Evolutionary conservation across 2,113 vertebrate species (phyloP), one percentile per base, ranked within the genome.

Genomic region (Gila orcuttii): DNA sequence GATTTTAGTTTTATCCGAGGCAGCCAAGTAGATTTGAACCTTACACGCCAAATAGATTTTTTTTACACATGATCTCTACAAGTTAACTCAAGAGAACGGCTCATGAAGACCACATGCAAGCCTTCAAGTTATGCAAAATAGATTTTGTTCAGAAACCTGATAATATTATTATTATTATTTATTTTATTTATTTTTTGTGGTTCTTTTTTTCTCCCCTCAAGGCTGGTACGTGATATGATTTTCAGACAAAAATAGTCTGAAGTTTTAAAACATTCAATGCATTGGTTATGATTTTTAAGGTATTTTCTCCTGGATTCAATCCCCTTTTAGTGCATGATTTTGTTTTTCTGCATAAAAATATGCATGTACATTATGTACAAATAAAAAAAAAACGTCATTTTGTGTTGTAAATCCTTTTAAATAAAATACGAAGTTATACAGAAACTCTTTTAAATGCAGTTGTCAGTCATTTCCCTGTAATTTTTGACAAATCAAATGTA

Each of bases 391-490:
- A 60, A 86, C 66, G 77, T 71, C 71, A 81, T 83, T 28, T 90
- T 91, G 73, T 92, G 92, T 90, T 93, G 89, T 91, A 91, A 91
- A 92, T 90, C 82, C 77, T 91, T 94, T 93, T 89, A 89, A 93
- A 92, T 92, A 92, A 94, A 94, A n/a, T 2, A 23, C 36, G 21
- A 68, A 31, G 75, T 33, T 79, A 39, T n/a, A 59, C 21, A 59
- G 36, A 59, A 79, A 36, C 76, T 55, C 17, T 50, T 9, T 8
- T 57, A 57, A 77, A 31, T 28, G 50, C 28, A 2, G 31, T 59
- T 15, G 60, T 79, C 36, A 25, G 21, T 60, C 8, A 33, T 23
- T 15, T 12, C 57, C 33, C 21, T 9, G 31, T 78, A 21, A 5
- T 33, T 19, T 77, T 28, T 77, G 75, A 33, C 50, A 33, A 33